Evolutionary conservation across 1,140 invertebrate species (phyloP).

Genomic region (Ooceraea biroi): DNA sequence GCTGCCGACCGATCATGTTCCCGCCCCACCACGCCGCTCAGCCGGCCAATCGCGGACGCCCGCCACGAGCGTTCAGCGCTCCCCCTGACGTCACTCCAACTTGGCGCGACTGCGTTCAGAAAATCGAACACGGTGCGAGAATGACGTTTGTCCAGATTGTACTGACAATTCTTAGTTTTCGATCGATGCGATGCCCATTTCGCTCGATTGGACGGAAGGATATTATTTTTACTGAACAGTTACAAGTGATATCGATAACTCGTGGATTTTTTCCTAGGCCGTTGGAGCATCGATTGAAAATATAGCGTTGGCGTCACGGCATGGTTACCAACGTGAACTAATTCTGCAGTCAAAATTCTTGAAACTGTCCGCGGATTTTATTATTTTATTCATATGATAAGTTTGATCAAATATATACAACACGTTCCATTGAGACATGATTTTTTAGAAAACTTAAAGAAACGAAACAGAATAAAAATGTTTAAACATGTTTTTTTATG

Average conservation of each 20-base stretch:
- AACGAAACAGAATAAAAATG: too few species aligned
- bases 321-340: slow-evolving; percentile 20
- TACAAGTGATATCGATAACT: background rate
- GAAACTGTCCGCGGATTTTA: background rate
- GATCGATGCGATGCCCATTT: background rate
- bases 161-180: background rate
- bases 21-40: slow-evolving; percentile 15
- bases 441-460: too few species aligned
- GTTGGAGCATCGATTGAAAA: slow-evolving; percentile 8
- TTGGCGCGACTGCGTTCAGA: background rate
- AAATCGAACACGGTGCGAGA: background rate
- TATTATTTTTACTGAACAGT: background rate
- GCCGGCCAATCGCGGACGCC: slow-evolving; percentile 48
- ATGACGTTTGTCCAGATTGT: background rate
- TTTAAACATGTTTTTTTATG: too few species aligned
- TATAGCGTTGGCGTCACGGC: background rate
- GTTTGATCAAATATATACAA: background rate
- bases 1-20: slow-evolving; percentile 24
- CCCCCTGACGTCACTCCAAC: slow-evolving; percentile 56
- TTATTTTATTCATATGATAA: background rate
- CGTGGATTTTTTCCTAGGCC: too few species aligned
- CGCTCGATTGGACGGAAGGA: background rate
- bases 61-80: slow-evolving; percentile 1
- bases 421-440: background rate
- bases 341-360: background rate